Evolutionary conservation across 2,797 vertebrate species (phyloP).

Genomic region (Podarcis siculus): DNA sequence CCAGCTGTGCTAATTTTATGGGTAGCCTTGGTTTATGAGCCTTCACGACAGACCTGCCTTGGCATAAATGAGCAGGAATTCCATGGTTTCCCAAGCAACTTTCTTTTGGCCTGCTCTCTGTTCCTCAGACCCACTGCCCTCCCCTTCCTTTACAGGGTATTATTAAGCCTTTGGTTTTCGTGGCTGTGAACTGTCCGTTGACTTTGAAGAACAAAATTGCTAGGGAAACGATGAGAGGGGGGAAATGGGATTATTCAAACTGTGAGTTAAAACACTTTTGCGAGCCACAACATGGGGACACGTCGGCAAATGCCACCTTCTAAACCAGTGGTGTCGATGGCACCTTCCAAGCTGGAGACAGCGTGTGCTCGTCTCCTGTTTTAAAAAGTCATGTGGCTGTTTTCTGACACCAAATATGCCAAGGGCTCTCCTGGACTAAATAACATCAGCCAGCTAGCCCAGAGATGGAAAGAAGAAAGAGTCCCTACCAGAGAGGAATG

Average conservation of each 20-base stretch:
- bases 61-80: slow-evolving; percentile 33
- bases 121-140: not conserved
- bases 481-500: no score
- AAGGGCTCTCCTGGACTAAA: not conserved
- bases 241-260: slow-evolving; percentile 22
- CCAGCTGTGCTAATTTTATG: slow-evolving; percentile 40
- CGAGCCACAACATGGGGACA: not conserved
- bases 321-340: not conserved
- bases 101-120: accelerated
- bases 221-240: slow-evolving; percentile 1
- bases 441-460: not conserved
- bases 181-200: slow-evolving; percentile 1
- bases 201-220: slow-evolving; percentile 30
- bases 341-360: no score
- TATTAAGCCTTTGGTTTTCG: slow-evolving; percentile 27
- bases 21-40: slow-evolving; percentile 18
- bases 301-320: not conserved
- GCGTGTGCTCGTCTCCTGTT: not conserved
- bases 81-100: not conserved
- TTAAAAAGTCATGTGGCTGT: not conserved
- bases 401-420: not conserved
- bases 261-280: slow-evolving; percentile 13
- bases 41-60: not conserved
- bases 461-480: no score
- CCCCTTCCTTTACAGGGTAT: not conserved